These are phyloP conservation scores for Willowsia nigromaculata DNA, from an alignment of 2,888 invertebrate genomes.

Conservation along the genomic window DNA sequence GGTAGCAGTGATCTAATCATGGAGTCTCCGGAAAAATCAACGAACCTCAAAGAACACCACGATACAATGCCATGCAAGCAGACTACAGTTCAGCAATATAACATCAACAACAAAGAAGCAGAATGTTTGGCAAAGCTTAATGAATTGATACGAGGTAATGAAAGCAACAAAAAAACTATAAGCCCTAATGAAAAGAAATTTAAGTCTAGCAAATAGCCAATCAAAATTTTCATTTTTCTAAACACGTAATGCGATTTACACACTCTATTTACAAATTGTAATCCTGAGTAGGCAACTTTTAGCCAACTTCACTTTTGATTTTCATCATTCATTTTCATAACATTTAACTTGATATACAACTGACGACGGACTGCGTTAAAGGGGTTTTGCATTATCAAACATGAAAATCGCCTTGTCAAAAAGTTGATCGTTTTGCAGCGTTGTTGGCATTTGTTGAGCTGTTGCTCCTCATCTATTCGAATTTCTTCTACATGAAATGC, in stretches of 20 bases:
- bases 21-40: conserved; percentile 59
- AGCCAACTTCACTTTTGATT: conserved; percentile 31
- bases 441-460: neutral
- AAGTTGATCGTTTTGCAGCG: conserved; percentile 17
- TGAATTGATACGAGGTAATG: conserved; percentile 66
- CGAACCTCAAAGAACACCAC: conserved; percentile 39
- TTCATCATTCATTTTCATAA: conserved; percentile 31
- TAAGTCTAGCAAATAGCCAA: neutral
- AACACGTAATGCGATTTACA: neutral
- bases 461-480: neutral
- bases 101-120: conserved; percentile 68
- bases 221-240: neutral
- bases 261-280: neutral
- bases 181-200: neutral
- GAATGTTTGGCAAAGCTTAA: conserved; percentile 61
- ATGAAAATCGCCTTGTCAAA: conserved; percentile 26
- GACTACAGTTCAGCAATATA: neutral
- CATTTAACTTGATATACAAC: conserved; percentile 39
- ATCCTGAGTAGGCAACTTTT: neutral
- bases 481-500: conserved; percentile 12
- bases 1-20: conserved; percentile 67
- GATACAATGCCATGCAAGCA: conserved; percentile 39
- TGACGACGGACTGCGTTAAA: neutral
- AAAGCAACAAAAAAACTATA: neutral
- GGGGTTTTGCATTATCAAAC: conserved; percentile 10